Evolutionary conservation across 2,888 invertebrate species (phyloP), one percentile per base, ranked within the genome.

Genomic region (Leptinotarsa rubiginosa): DNA sequence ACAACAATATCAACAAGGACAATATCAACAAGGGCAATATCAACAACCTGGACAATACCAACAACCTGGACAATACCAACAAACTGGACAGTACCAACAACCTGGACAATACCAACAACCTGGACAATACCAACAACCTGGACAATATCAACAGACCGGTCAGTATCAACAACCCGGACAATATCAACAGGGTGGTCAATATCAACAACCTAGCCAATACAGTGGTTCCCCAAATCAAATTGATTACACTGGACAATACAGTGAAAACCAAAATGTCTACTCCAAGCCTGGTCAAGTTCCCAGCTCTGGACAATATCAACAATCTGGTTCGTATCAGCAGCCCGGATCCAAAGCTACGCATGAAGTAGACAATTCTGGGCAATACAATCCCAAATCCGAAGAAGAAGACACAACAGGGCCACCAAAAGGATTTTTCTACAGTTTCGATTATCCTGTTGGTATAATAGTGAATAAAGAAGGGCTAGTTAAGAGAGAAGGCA

Each of bases 401-500:
- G 81, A 80, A 41, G 90, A 90, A 83, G 85, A 85, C 41, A 52
- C 79, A 4, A 81, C 80, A n/a, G 90, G 87, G 20, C 88, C 88
- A 22, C 93, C 93, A 68, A 90, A 91, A 82, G 93, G 93, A 69
- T 94, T 94, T 89, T 94, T 92, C 90, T 94, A 94, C 87, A 91
- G 90, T 82, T 92, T 91, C 87, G 90, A 91, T 81, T 93, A 93
- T 86, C 92, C 92, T 41, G 92, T 91, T n/a, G 92, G 88, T 31
- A 87, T 88, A 65, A 87, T 87, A 65, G 87, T 87, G 4, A 80
- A 83, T 7, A 86, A 87, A 76, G 83, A 85, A 65, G 85, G 81
- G 1, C 65, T 81, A 78, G 85, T 80, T 70, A 83, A 83, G 70
- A 80, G 81, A 5, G 81, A 79, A 54, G 83, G 83, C 54, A 65